Conservation (phyloP, 2,797 vertebrate species). For the Hozukius guyotensis region DNA sequence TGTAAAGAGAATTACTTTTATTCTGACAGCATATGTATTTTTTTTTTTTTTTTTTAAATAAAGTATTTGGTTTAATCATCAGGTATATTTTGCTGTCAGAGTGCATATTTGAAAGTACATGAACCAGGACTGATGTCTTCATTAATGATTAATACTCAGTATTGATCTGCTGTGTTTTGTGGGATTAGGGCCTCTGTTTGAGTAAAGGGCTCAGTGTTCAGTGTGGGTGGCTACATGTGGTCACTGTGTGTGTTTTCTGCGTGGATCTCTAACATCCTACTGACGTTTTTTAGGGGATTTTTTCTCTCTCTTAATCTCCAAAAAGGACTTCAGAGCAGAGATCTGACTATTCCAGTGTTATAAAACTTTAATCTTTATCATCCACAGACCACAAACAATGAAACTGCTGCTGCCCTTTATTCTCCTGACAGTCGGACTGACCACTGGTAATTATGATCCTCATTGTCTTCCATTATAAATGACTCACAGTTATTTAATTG, state of each 20-base stretch:
- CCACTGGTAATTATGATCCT: conserved; percentile 57
- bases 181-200: conserved; percentile 63
- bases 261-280: neutral
- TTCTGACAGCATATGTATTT: neutral
- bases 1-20: conserved; percentile 24
- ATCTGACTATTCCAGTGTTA: neutral
- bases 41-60: neutral
- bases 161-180: conserved; percentile 73
- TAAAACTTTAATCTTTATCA: neutral
- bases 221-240: conserved; percentile 27
- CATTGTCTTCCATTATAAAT: neutral
- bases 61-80: neutral
- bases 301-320: neutral
- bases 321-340: neutral
- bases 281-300: neutral
- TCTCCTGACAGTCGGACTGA: conserved; percentile 55
- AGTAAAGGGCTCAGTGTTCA: conserved; percentile 45
- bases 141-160: conserved; percentile 76
- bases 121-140: neutral
- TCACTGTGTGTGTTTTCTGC: conserved; percentile 2
- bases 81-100: too few relatives aligned
- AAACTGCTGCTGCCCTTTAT: conserved; percentile 47
- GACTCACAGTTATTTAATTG: neutral
- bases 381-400: conserved; percentile 51
- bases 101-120: neutral